Conservation (phyloP, 2,888 invertebrate genomes). For the Rhaphigaster nebulosa region DNA sequence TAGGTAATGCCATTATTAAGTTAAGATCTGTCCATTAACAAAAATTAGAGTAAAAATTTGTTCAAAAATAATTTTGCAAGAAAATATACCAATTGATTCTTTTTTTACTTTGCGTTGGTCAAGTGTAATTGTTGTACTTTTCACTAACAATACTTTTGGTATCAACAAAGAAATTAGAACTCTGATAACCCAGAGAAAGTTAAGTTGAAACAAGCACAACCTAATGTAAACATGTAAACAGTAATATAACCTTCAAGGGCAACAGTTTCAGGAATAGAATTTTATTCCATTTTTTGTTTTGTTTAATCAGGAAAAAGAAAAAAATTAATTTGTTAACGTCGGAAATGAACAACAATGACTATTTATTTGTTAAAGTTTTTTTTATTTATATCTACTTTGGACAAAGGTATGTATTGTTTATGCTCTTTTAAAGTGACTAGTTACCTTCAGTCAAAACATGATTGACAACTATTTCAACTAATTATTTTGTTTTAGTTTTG, state of each 20-base stretch:
- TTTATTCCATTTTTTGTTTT: constrained; percentile 13
- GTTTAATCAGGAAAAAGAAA: neutral
- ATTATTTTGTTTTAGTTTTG: constrained; percentile 19
- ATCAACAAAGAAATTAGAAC: neutral
- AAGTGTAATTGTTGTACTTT: neutral
- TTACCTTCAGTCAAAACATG: neutral
- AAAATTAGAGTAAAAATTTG: neutral
- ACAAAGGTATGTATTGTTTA: constrained; percentile 5
- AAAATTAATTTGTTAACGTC: constrained; percentile 54
- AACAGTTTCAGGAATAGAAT: constrained; percentile 43
- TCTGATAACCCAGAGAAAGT: neutral
- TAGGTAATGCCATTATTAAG: constrained; percentile 60
- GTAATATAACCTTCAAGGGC: constrained; percentile 46
- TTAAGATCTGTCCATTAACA: neutral
- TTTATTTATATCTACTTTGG: constrained; percentile 32
- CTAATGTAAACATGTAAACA: constrained; percentile 50
- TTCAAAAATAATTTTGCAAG: neutral
- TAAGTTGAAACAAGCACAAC: constrained; percentile 6
- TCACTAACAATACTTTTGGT: neutral
- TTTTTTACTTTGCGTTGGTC: neutral
- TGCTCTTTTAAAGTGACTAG: neutral
- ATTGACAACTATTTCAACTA: constrained; percentile 5
- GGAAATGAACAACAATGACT: constrained; percentile 54
- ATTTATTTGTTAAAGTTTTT: constrained; percentile 32
- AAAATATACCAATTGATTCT: neutral